Percentiles rank a stretch among this genome's conserved stretches.
Evolutionary conservation across 2,888 invertebrate genomes (phyloP).

Genomic region (Dryomyza anilis): DNA sequence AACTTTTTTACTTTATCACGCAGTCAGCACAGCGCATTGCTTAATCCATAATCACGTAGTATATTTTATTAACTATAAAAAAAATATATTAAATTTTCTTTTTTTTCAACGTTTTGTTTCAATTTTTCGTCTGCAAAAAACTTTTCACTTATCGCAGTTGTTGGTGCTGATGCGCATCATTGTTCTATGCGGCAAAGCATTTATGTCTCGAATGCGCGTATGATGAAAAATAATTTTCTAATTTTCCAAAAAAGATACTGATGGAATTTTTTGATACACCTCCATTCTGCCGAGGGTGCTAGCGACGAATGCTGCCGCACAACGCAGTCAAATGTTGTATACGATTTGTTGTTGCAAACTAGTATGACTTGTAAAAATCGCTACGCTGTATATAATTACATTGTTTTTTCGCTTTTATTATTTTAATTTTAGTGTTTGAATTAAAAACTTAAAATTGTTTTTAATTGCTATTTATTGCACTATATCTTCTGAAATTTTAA

Average conservation of each 20-base stretch:
- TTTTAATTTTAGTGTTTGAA: too few relatives aligned
- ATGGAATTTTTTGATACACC: neutral
- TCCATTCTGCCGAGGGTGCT: too few relatives aligned
- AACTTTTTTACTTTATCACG: neutral
- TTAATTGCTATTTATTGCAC: too few relatives aligned
- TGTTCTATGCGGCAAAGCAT: neutral
- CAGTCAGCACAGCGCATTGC: neutral
- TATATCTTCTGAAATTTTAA: too few relatives aligned
- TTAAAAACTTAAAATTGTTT: too few relatives aligned
- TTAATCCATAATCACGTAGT: neutral
- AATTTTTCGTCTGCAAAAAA: neutral
- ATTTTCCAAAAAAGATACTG: neutral
- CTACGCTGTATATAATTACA: too few relatives aligned
- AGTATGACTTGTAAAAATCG: too few relatives aligned
- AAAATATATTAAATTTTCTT: too few relatives aligned
- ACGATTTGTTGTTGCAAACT: too few relatives aligned
- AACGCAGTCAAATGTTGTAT: too few relatives aligned
- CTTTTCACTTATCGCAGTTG: neutral
- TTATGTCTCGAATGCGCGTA: constrained; percentile 1
- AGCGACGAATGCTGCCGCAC: too few relatives aligned
- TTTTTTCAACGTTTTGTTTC: neutral
- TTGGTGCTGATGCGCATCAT: neutral
- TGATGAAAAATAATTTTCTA: neutral
- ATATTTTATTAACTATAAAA: neutral
- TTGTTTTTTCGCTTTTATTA: too few relatives aligned